Base-by-base conservation (phyloP, 1,140 invertebrate species). In the Vanessa atalanta region DNA sequence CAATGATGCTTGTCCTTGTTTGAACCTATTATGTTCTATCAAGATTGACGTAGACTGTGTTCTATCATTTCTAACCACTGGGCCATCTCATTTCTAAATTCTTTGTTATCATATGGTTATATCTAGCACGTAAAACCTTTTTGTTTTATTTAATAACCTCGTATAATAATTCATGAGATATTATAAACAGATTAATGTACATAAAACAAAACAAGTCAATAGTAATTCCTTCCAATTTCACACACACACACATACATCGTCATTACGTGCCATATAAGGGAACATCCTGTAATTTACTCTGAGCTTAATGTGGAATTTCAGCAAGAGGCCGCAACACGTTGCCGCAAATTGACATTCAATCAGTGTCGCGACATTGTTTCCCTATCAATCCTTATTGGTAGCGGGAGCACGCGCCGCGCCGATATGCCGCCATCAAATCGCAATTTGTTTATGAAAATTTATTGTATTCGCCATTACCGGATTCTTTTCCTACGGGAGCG, bases 401-500 rank as follows among this genome's bases (percentile, higher is more conserved):
- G 84, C 88, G 82, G 78, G 81, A 81, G 79, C 88, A 87, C 90
- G 80, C 82, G 79, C 83, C 79, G 76, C 85, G 80, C 83, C 86
- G 87, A 91, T 92, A 88, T 85, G 82, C 87, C 88, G 84, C 88
- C 89, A 93, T 93, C 91, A 93, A 93, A 93, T 84, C 83, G 88
- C 91, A 91, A 93, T 93, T 93, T 93, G 91, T 93, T 93, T 93
- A 93, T 93, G 91, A 93, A 93, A 93, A 93, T 93, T 93, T 93
- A 93, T 93, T 92, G 91, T 91, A 93, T 93, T 93, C 85, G 88
- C 91, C 89, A 92, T 93, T 91, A 93, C 90, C 86, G 85, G 84
- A 89, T 93, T 92, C 88, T 91, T 91, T 90, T 91, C 89, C 89
- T 88, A 76, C 86, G 89, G 88, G 89, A 91, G 89, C 89, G 88